Percentiles rank a stretch among this genome's conserved stretches.
phyloP scores from a whole-genome alignment of 2,797 vertebrate species.

The Notamacropus eugenii region DNA sequence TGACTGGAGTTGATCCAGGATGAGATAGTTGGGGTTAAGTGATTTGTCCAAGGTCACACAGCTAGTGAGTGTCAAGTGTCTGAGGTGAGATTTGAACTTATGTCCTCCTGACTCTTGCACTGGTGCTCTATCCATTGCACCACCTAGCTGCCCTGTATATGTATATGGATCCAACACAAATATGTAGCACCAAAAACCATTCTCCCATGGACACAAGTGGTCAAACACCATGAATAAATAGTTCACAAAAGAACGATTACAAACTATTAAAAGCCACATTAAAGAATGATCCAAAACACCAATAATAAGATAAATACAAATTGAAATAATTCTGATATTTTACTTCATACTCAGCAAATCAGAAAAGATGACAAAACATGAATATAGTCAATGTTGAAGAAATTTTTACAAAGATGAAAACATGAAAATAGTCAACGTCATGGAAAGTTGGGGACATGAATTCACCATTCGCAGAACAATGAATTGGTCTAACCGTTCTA shows the following conservation, averaged over 20 bases:
- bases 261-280: background rate
- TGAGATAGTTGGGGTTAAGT: too few relatives aligned
- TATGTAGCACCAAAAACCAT: background rate
- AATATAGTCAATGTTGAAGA: background rate
- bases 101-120: too few relatives aligned
- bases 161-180: background rate
- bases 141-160: too few relatives aligned
- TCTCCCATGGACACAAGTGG: background rate
- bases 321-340: background rate
- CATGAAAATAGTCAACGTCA: background rate
- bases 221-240: background rate
- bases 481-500: background rate
- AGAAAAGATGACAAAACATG: background rate
- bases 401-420: background rate
- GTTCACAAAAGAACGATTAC: background rate
- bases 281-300: background rate
- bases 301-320: background rate
- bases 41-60: too few relatives aligned
- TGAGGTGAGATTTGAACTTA: too few relatives aligned
- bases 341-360: background rate
- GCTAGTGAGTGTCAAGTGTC: too few relatives aligned
- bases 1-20: too few relatives aligned
- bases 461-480: background rate
- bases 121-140: too few relatives aligned
- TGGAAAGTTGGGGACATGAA: background rate